Evolutionary conservation across 2,888 invertebrate species (phyloP), one percentile per base, ranked within the genome.

Genomic region (Geotrupes spiniger): DNA sequence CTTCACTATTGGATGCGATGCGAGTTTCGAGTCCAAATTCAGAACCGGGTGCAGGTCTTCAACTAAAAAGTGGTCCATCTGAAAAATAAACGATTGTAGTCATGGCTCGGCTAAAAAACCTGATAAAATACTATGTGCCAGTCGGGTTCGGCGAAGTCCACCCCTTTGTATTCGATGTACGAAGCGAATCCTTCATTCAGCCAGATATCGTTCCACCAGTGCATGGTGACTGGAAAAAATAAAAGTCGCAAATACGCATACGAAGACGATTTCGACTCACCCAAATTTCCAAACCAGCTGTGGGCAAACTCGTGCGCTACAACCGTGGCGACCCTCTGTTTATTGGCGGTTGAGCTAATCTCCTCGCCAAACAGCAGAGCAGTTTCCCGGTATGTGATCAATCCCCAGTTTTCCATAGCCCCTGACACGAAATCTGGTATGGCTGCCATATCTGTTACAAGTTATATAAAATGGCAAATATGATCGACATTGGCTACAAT

Each of bases 391-490:
- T 86, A 98, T 0, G 96, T 96, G 3, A 98, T 89, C 31, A 98
- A 76, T 1, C 89, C 89, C 97, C 97, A 92, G 75, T 96, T 88
- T 70, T 97, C 97, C 83, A 97, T 97, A 0, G 97, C 97, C 1
- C 96, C 96, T 0, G 90, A 89, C 0, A 86, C 84, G 69, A 92
- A 92, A 71, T 92, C 92, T 0, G 92, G 91, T 59, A 93, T 89
- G 0, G 88, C 91, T 52, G 87, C 85, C 81, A 91, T 83, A 71
- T 92, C 91, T 89, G 70, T 8, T 74, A 72, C 55, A 27, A 25
- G 9, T 6, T n/a, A n/a, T n/a, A n/a, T n/a, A n/a, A n/a, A n/a
- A n/a, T n/a, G n/a, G n/a, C n/a, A n/a, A n/a, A n/a, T n/a, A n/a
- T n/a, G n/a, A n/a, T n/a, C n/a, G n/a, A n/a, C n/a, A n/a, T n/a